These are phyloP conservation scores for Eumeta japonica DNA, from an alignment of 1,140 invertebrate species.

Conservation along the genomic window DNA sequence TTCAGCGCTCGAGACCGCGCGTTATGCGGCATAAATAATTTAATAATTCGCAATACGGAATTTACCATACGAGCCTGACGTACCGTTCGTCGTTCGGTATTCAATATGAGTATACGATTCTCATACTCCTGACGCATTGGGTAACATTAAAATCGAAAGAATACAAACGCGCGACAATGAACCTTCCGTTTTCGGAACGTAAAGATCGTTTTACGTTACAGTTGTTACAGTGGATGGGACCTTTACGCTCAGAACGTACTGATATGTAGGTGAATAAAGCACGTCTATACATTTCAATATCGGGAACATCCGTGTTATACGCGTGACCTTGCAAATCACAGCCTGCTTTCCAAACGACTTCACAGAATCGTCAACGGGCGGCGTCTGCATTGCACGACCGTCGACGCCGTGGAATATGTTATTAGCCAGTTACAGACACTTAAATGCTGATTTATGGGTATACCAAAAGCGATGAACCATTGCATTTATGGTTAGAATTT, in stretches of 20 bases:
- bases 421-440: conserved; percentile 35
- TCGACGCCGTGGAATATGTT: conserved; percentile 48
- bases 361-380: conserved; percentile 41
- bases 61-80: conserved; percentile 51
- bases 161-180: too few species aligned
- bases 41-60: conserved; percentile 58
- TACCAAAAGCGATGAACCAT: background rate
- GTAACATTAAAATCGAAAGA: conserved; percentile 37
- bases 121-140: conserved; percentile 54
- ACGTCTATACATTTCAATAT: conserved; percentile 57
- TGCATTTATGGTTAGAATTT: background rate
- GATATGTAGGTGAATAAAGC: conserved; percentile 57
- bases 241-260: conserved; percentile 50
- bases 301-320: conserved; percentile 57
- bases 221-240: conserved; percentile 26
- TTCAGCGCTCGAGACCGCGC: conserved; percentile 46
- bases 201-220: conserved; percentile 31
- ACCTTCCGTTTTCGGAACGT: conserved; percentile 23
- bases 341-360: conserved; percentile 57
- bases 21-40: conserved; percentile 57
- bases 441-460: background rate
- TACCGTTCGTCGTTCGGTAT: conserved; percentile 52
- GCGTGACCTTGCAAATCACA: conserved; percentile 57
- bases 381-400: conserved; percentile 47
- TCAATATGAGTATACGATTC: conserved; percentile 57